phyloP scores from a whole-genome alignment of 2,113 vertebrate species.

The Hemiscyllium ocellatum region DNA sequence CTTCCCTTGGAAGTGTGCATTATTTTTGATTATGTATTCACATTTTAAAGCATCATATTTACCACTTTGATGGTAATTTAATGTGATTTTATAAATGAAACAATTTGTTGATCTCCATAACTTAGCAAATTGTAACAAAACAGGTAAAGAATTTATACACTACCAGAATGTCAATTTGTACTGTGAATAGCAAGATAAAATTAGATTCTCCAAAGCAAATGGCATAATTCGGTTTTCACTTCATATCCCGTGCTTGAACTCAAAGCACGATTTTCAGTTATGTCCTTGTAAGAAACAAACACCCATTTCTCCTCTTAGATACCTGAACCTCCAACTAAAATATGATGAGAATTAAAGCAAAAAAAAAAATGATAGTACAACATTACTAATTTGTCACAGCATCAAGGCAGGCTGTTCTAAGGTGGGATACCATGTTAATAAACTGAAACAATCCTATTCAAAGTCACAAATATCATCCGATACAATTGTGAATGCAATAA shows the following conservation, averaged over 20 bases:
- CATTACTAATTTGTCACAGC: not conserved
- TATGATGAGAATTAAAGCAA: not conserved
- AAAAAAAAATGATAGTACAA: not conserved
- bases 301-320: no score
- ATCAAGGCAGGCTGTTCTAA: not conserved
- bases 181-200: not conserved
- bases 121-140: not conserved
- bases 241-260: not conserved
- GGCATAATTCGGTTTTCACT: not conserved
- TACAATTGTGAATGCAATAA: not conserved
- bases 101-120: not conserved
- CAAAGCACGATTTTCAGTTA: not conserved
- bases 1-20: not conserved
- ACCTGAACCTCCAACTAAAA: no score
- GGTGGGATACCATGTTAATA: not conserved
- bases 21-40: not conserved
- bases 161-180: not conserved
- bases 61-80: not conserved
- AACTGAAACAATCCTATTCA: not conserved
- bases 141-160: not conserved
- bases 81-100: not conserved
- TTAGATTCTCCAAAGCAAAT: not conserved
- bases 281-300: not conserved
- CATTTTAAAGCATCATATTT: not conserved
- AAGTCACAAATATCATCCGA: not conserved